Evolutionary conservation across 2,888 invertebrate species (phyloP).

Genomic region (Eupithecia pulchellata): DNA sequence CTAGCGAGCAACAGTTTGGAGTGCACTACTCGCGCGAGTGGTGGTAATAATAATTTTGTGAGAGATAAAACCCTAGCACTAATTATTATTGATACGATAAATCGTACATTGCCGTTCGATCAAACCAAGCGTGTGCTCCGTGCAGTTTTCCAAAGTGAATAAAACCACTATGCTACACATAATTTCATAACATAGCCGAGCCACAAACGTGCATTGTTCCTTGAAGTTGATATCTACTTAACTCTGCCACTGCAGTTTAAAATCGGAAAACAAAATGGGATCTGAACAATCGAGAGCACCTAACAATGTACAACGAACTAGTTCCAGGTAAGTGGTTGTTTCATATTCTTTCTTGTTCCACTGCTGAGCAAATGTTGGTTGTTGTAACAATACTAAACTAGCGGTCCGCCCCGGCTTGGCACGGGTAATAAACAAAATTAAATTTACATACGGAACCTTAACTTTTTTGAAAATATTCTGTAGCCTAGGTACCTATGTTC

Average conservation of each 20-base stretch:
- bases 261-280: constrained; percentile 27
- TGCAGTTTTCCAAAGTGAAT: neutral
- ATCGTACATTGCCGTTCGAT: neutral
- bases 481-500: too few relatives aligned
- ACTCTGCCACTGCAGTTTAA: neutral
- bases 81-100: too few relatives aligned
- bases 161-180: neutral
- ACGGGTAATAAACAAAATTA: too few relatives aligned
- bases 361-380: too few relatives aligned
- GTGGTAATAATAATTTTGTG: too few relatives aligned
- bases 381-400: too few relatives aligned
- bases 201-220: neutral
- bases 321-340: constrained; percentile 15
- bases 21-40: too few relatives aligned
- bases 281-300: constrained; percentile 23
- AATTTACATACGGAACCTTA: too few relatives aligned
- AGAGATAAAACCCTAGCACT: too few relatives aligned
- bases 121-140: neutral
- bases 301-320: constrained; percentile 13
- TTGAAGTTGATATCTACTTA: neutral
- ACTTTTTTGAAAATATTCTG: too few relatives aligned
- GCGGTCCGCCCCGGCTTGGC: too few relatives aligned
- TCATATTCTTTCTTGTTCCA: neutral
- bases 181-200: neutral
- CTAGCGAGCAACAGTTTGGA: too few relatives aligned